Base-by-base conservation (phyloP, 2,797 vertebrate genomes). In the Darevskia mixta region DNA sequence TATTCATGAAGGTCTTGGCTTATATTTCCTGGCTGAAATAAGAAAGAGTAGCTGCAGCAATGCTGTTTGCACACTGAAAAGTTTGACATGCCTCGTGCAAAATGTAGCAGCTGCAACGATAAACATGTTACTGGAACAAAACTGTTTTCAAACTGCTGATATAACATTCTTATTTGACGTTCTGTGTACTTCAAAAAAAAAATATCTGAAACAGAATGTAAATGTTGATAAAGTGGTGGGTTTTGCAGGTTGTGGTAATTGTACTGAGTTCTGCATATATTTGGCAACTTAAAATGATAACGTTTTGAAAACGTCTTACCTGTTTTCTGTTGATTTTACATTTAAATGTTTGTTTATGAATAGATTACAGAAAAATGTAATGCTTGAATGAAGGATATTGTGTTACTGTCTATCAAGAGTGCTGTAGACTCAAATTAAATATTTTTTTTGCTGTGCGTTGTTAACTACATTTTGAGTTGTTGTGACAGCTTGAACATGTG, bases 1-100 rank as follows among this genome's bases (percentile, higher is more conserved):
- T 96, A 96, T 96, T 90, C 92, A 96, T 93, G 90, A 96, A 89
- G 94, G 79, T 77, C 75, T 72, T 2, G 86, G 94, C 91, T 92
- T 95, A 1, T 87, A 5, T 95, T 96, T 95, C 95, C 80, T 78
- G 73, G 55, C 32, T 72, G 90, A 84, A 93, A 87, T 82, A 83
- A 87, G 94, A n/a, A 94, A 87, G 87, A 92, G 77, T 87, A 69
- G 87, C 75, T 79, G 89, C 73, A 72, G 20, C 0, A 0, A 85
- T 61, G 61, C 45, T n/a, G 49, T 79, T 87, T 87, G 76, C 81
- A 11, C 3, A 27, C 88, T 82, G 80, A 67, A 82, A 67, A 92
- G 90, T 95, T 58, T 87, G 93, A 90, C 88, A 83, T 85, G 87
- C 86, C 73, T 91, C 86, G 3, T 91, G 9, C 3, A 49, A 85